Percentiles rank a stretch among this genome's conserved stretches.
These are phyloP conservation scores for Dicyrtomina minuta DNA, from an alignment of 2,888 invertebrate species.

Conservation along the genomic window DNA sequence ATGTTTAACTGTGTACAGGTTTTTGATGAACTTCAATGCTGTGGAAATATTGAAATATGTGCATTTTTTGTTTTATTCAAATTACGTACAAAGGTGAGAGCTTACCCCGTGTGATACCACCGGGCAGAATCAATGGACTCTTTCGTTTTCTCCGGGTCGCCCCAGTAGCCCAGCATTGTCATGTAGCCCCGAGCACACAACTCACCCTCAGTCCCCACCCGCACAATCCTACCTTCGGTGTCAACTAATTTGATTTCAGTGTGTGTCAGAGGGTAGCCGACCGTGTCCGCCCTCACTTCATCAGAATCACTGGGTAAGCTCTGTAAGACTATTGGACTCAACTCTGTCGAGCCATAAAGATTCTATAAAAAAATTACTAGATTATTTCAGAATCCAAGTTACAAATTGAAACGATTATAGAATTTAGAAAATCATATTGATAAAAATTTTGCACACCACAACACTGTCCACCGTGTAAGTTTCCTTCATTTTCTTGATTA, in stretches of 20 bases:
- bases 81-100: too few species aligned
- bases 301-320: slow-evolving; percentile 59
- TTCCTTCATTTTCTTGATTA: slow-evolving; percentile 56
- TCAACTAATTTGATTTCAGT: slow-evolving; percentile 66
- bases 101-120: slow-evolving; percentile 68
- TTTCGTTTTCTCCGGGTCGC: slow-evolving; percentile 72
- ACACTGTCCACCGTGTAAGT: slow-evolving; percentile 47
- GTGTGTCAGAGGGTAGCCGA: slow-evolving; percentile 62
- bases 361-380: too few species aligned
- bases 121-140: slow-evolving; percentile 67
- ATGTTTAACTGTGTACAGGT: too few species aligned
- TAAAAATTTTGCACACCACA: slow-evolving; percentile 37
- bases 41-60: too few species aligned
- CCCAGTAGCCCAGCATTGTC: slow-evolving; percentile 81
- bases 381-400: slow-evolving; percentile 2
- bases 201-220: slow-evolving; percentile 73
- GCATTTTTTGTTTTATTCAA: too few species aligned
- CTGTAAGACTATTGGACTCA: slow-evolving; percentile 63
- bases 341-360: slow-evolving; percentile 65
- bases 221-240: slow-evolving; percentile 65
- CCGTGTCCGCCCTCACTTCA: slow-evolving; percentile 59
- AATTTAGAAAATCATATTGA: too few species aligned
- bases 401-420: too few species aligned
- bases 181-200: slow-evolving; percentile 72
- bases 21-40: too few species aligned